Evolutionary conservation across 2,113 vertebrate genomes (phyloP), one percentile per base, ranked within the genome.

Genomic region (Hippocampus barbouri): DNA sequence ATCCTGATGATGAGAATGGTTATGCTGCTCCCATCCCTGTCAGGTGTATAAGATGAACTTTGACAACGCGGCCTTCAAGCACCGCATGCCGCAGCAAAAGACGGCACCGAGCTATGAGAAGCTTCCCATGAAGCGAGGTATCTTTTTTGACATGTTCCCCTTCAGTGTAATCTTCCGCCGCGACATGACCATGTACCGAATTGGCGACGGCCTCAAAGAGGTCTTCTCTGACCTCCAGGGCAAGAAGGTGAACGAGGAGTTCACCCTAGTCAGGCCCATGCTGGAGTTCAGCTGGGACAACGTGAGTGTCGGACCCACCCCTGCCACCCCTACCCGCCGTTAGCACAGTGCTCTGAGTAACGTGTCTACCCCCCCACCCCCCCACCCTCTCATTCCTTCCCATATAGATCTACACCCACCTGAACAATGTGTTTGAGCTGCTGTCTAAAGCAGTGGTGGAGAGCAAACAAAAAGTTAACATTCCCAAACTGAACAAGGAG

Each of bases 21-120:
- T 53, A 20, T 21, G 20, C 21, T 38, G 45, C 21, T 4, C 41
- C 27, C 12, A 2, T 49, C 65, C 65, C 64, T 66, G 10, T 23
- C 81, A 92, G 90, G 87, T 93, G n/a, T 93, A 92, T 65, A 92
- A 92, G 81, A 92, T 92, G 89, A 92, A 93, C 80, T 92, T 93
- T 14, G 91, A 93, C 83, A 93, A 93, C 15, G 91, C 92, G 0
- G 91, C 91, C 59, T 92, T 92, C 86, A 91, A 92, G 66, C 90
- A 93, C 80, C 89, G 89, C 66, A 92, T 89, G 87, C 88, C 90
- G 0, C 89, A 91, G 84, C 90, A 92, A 86, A 92, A 90, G 82
- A 92, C 90, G 1, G 91, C 91, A 8, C 90, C 90, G 0, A 87
- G 90, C 70, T 92, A 92, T 38, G 91, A 93, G 83, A 93, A 93